Base-by-base conservation (phyloP, 2,888 invertebrate species). In the Drosophila trichaetosa region DNA sequence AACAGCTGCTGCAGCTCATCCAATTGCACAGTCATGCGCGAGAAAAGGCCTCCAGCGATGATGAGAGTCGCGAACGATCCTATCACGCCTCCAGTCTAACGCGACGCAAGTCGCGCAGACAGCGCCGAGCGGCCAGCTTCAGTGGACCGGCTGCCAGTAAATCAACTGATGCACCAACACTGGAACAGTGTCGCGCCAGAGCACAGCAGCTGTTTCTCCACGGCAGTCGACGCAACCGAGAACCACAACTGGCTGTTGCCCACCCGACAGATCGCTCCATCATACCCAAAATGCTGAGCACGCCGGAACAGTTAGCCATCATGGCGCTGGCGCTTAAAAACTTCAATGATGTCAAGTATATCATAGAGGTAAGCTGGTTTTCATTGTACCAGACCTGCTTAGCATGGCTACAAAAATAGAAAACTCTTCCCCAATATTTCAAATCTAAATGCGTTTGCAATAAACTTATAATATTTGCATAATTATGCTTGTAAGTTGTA, bases 261-360 rank as follows among this genome's bases (percentile, higher is more conserved):
- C 60, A 54, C 57, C 59, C 42, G 34, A 34, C 57, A 10, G 90
- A 92, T 53, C 86, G 89, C 4, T 91, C 92, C 59, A 91, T 93
- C 16, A 90, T 93, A 69, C 89, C 91, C 0, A 92, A 92, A 79
- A 96, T 98, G 97, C 91, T 97, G 61, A 95, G 97, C 11, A 95
- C 96, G 36, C 96, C 96, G 0, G 95, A 96, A 78, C 95, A 96
- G 76, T 93, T 97, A 52, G 95, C 97, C n/a, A 95, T 96, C 46
- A 94, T 96, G 91, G 97, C 97, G 51, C 93, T 98, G 49, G 95
- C 96, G 84, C 95, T 95, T 71, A 95, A 95, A 67, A 96, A 97
- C 90, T 95, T 96, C 79, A 94, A 94, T 8, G 96, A 96, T 93
- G 97, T 97, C 0, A 95, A 95, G 85, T 95, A 97, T 93, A 96